phyloP scores from a whole-genome alignment of 37 sponge, comb jelly and placozoan species.

The Tethya wilhelma region DNA sequence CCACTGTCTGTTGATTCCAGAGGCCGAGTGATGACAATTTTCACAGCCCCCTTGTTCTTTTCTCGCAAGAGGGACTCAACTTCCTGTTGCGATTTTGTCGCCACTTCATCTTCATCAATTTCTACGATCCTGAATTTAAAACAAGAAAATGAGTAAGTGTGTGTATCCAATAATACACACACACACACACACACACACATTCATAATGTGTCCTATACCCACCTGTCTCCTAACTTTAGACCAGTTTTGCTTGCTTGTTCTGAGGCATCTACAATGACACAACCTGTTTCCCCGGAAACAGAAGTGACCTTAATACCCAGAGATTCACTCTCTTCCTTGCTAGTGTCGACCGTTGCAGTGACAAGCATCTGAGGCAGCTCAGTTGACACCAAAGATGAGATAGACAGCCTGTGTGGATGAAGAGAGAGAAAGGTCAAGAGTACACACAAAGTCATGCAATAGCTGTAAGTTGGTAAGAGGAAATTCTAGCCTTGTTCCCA shows the following conservation, averaged over 20 bases:
- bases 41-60: slow-evolving; percentile 2
- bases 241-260: neutral
- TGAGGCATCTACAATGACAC: slow-evolving; percentile 17
- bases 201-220: neutral
- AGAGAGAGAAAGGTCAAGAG: neutral
- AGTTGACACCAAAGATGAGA: neutral
- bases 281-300: slow-evolving; percentile 13
- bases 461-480: too few relatives aligned
- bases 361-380: slow-evolving; percentile 10
- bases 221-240: slow-evolving; percentile 18
- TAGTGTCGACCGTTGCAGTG: slow-evolving; percentile 9
- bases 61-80: slow-evolving; percentile 10
- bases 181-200: neutral
- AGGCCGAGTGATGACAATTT: slow-evolving; percentile 33
- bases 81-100: slow-evolving; percentile 25
- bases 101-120: slow-evolving; percentile 36
- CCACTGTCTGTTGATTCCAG: neutral
- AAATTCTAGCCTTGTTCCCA: too few relatives aligned
- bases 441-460: neutral
- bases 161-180: neutral
- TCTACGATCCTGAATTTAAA: slow-evolving; percentile 40
- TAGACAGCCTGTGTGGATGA: neutral
- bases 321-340: neutral
- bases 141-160: neutral
- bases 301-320: slow-evolving; percentile 35